These are phyloP conservation scores for Junco hyemalis DNA, from an alignment of 2,113 vertebrate genomes.

Conservation along the genomic window DNA sequence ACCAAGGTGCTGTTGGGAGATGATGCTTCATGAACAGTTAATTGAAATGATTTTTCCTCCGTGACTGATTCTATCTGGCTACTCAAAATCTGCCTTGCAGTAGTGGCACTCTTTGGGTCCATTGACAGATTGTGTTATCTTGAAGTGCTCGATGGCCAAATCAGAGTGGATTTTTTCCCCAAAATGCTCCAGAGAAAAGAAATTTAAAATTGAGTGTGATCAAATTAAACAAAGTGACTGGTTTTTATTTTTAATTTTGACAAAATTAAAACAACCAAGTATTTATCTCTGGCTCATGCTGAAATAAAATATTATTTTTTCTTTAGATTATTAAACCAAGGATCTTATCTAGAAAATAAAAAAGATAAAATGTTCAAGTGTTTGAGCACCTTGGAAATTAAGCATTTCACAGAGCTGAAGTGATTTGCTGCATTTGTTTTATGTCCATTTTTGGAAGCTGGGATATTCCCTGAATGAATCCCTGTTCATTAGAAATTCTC, in stretches of 20 bases:
- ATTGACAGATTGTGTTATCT: too few species aligned
- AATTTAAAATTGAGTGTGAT: fast-evolving
- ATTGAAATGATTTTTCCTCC: neutral
- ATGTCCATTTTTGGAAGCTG: neutral
- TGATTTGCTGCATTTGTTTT: neutral
- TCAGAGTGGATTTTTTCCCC: neutral
- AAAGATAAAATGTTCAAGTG: neutral
- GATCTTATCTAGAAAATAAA: neutral
- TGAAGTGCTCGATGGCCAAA: neutral
- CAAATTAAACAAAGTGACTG: neutral
- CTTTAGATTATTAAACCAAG: neutral
- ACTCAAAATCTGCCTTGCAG: neutral
- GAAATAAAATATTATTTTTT: neutral
- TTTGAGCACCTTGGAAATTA: neutral
- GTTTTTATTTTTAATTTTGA: neutral
- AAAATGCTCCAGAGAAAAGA: neutral
- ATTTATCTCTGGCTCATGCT: neutral
- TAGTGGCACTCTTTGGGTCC: neutral
- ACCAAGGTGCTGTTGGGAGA: neutral
- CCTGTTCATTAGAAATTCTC: neutral
- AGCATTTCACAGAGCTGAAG: neutral
- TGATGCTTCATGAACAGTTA: neutral
- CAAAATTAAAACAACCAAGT: neutral
- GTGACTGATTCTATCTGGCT: neutral
- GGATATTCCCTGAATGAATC: neutral